Evolutionary conservation across 2,113 vertebrate species (phyloP).

Genomic region (Ia io): DNA sequence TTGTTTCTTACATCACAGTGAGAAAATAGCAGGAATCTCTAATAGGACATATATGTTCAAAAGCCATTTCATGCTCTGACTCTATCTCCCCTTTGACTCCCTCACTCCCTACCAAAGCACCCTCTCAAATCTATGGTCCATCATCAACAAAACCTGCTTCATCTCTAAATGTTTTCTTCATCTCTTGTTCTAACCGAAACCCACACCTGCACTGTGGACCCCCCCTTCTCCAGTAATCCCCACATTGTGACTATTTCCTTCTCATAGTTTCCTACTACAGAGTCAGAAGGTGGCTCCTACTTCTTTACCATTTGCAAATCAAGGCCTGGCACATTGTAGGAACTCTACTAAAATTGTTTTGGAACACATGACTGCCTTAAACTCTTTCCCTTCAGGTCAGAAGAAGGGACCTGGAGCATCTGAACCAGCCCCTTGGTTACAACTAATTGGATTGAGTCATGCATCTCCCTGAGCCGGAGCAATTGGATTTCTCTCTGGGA

Average conservation of each 20-base stretch:
- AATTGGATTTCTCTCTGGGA: neutral
- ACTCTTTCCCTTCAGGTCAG: neutral
- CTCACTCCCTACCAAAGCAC: neutral
- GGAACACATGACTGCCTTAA: neutral
- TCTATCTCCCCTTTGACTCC: neutral
- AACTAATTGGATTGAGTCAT: neutral
- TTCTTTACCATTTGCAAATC: neutral
- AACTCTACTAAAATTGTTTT: neutral
- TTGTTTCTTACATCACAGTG: neutral
- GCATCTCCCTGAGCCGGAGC: neutral
- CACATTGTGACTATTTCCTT: neutral
- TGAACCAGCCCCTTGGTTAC: neutral
- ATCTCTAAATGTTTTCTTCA: neutral
- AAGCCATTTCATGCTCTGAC: neutral
- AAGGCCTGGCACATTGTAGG: neutral
- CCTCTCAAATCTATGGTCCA: neutral
- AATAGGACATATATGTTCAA: neutral
- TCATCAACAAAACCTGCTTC: neutral
- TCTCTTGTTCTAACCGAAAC: neutral
- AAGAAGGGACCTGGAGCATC: neutral
- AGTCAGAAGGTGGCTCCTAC: neutral
- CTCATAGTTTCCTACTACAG: neutral
- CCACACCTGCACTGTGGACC: fast-evolving
- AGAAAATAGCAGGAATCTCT: neutral
- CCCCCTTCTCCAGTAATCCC: neutral